Percentiles rank a stretch among this genome's conserved stretches.
These are phyloP conservation scores for Gambusia holbrooki DNA, from an alignment of 2,113 vertebrate genomes.

Conservation along the genomic window DNA sequence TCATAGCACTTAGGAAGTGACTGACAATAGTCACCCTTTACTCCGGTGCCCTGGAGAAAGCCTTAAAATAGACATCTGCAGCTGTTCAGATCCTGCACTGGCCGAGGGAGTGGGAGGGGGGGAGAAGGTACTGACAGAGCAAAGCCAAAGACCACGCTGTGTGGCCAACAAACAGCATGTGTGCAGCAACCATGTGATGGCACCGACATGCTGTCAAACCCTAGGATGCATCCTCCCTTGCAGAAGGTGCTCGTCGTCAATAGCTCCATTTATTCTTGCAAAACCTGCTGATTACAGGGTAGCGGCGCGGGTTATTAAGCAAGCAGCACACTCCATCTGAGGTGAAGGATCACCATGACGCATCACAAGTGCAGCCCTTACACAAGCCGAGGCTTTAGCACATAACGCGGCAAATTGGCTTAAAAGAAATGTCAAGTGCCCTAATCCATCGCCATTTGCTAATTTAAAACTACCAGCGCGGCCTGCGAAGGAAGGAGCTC, in stretches of 20 bases:
- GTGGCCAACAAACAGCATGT: conserved; percentile 12
- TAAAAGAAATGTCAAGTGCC: conserved; percentile 59
- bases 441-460: conserved; percentile 60
- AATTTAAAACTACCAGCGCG: conserved; percentile 40
- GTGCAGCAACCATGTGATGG: conserved; percentile 32
- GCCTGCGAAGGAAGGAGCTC: conserved; percentile 34
- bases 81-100: conserved; percentile 74
- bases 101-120: conserved; percentile 14
- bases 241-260: neutral
- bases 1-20: conserved; percentile 39
- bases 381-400: conserved; percentile 49
- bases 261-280: neutral
- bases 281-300: neutral
- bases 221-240: neutral
- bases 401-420: conserved; percentile 65
- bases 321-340: conserved; percentile 30
- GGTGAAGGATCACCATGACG: conserved; percentile 57
- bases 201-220: conserved; percentile 11
- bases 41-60: conserved; percentile 58
- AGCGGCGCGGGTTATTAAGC: neutral
- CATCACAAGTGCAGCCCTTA: conserved; percentile 61
- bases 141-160: conserved; percentile 42
- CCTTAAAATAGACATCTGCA: conserved; percentile 78
- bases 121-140: conserved; percentile 38
- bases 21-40: conserved; percentile 58